A percentile compares a stretch with the other conserved stretches of the same genome.
phyloP scores from a whole-genome alignment of 2,888 invertebrate species.

The Tetragonula carbonaria region DNA sequence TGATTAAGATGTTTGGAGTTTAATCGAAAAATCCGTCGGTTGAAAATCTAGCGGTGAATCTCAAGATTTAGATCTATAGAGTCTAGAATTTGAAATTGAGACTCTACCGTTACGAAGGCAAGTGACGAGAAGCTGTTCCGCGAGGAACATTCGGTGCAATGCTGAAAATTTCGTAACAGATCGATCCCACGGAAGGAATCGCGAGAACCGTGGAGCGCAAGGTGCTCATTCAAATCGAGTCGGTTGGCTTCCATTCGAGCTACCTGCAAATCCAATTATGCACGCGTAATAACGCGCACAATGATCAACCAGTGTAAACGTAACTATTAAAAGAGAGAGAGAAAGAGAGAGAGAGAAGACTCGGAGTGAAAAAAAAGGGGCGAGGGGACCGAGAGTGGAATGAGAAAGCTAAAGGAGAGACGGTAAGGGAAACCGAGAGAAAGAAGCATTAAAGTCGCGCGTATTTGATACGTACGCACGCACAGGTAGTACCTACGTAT shows the following conservation, averaged over 20 bases:
- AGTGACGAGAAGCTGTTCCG: not conserved
- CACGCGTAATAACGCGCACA: slow-evolving; percentile 40
- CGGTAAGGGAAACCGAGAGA: slow-evolving; percentile 4
- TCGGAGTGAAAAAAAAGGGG: not conserved
- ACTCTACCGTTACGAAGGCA: not conserved
- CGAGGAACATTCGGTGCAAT: not conserved
- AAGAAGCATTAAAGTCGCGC: slow-evolving; percentile 32
- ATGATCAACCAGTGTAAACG: slow-evolving; percentile 20
- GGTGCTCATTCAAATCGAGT: not conserved
- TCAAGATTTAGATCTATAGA: too few relatives aligned
- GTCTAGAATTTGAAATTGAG: too few relatives aligned
- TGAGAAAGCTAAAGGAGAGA: not conserved
- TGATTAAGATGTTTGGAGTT: too few relatives aligned
- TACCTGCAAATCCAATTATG: slow-evolving; percentile 52
- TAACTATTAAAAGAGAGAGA: slow-evolving; percentile 27
- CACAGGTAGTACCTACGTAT: slow-evolving; percentile 44
- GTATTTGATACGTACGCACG: slow-evolving; percentile 40
- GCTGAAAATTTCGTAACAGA: not conserved
- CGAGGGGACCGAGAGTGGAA: too few relatives aligned
- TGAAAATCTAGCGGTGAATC: too few relatives aligned
- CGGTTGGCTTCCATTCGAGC: not conserved
- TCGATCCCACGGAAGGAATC: not conserved
- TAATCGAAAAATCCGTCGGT: too few relatives aligned
- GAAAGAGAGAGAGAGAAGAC: not conserved
- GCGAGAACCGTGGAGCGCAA: not conserved